These are phyloP conservation scores for Pissodes strobi DNA, from an alignment of 1,140 invertebrate species.

Conservation along the genomic window DNA sequence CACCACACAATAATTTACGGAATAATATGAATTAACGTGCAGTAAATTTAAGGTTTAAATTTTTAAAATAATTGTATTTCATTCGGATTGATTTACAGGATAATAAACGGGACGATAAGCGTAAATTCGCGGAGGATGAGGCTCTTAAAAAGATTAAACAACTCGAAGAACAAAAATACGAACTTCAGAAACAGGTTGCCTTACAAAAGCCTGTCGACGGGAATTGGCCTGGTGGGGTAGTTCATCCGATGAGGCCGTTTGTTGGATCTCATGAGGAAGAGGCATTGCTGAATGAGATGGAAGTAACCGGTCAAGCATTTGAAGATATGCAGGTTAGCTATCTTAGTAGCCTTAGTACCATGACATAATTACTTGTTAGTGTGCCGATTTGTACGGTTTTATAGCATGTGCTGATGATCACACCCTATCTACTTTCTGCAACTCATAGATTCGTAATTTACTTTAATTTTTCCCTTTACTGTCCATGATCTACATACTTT, in stretches of 20 bases:
- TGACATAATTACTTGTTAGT: not conserved
- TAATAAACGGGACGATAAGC: slow-evolving; percentile 87
- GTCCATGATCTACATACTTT: too few species aligned
- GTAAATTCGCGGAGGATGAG: slow-evolving; percentile 94
- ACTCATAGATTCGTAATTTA: too few species aligned
- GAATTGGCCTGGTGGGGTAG: slow-evolving; percentile 58
- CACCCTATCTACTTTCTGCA: too few species aligned
- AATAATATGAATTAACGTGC: not conserved
- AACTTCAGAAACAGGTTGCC: slow-evolving; percentile 80
- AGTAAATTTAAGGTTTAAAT: too few species aligned
- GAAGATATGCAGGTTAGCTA: slow-evolving; percentile 94
- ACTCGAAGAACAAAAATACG: slow-evolving; percentile 87
- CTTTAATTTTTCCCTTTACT: too few species aligned
- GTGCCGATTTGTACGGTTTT: too few species aligned
- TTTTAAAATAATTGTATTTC: too few species aligned
- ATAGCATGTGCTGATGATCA: not conserved
- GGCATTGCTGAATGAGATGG: slow-evolving; percentile 97
- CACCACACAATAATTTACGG: not conserved
- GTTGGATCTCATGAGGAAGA: slow-evolving; percentile 87
- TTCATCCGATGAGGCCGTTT: slow-evolving; percentile 62
- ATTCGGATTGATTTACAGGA: too few species aligned
- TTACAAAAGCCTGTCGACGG: slow-evolving; percentile 80
- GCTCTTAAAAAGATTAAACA: slow-evolving; percentile 93
- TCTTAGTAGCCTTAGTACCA: not conserved
- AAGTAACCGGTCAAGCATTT: slow-evolving; percentile 98